phyloP scores from a whole-genome alignment of 1,140 invertebrate genomes.

The Lanistes nyassanus region DNA sequence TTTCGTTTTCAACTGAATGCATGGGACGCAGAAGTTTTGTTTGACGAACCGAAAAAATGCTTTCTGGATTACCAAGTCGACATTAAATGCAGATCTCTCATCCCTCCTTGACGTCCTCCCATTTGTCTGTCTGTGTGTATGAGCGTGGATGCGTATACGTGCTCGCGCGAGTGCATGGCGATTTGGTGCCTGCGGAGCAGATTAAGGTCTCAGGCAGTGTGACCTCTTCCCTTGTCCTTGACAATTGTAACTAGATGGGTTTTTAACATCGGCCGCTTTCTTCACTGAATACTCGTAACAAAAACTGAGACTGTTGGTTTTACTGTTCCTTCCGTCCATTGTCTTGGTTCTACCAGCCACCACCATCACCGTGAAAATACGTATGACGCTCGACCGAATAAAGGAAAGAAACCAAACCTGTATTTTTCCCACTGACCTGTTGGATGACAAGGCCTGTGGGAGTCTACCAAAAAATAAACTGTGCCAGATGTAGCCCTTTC shows the following conservation, averaged over 20 bases:
- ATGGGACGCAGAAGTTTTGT: not conserved
- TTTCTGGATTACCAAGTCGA: not conserved
- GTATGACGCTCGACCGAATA: no score
- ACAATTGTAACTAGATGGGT: no score
- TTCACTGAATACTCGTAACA: not conserved
- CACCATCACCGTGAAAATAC: no score
- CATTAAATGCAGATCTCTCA: not conserved
- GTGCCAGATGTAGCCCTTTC: no score
- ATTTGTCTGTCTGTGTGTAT: constrained; percentile 10
- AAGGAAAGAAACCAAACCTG: no score
- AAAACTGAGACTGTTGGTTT: not conserved
- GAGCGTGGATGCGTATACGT: not conserved
- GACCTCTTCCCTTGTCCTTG: not conserved
- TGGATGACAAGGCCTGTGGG: no score
- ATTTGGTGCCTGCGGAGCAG: not conserved
- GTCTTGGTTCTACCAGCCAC: no score
- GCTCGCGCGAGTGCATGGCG: not conserved
- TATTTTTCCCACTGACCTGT: no score
- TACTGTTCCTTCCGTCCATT: not conserved
- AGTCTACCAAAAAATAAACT: no score
- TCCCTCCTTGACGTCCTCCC: not conserved
- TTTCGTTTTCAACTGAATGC: not conserved
- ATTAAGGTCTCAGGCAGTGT: no score
- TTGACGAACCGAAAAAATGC: not conserved
- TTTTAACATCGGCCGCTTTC: not conserved